Evolutionary conservation across 2,113 vertebrate genomes (phyloP).

Genomic region (Australoheros scitulus): DNA sequence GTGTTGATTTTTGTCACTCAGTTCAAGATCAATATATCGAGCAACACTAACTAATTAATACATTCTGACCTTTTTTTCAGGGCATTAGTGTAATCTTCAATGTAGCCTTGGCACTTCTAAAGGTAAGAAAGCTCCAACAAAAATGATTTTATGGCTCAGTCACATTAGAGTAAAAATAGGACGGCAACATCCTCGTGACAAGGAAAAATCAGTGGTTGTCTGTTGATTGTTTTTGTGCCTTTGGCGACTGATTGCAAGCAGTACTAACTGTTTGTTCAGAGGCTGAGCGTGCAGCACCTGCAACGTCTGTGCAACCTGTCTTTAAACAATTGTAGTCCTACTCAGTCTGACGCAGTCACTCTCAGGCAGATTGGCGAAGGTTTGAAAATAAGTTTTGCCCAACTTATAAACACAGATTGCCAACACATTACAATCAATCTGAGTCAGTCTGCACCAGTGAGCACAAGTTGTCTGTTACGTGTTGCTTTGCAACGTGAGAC

Average conservation of each 20-base stretch:
- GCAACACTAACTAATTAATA: background rate
- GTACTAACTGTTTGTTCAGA: no score
- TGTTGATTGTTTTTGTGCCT: background rate
- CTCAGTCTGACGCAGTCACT: background rate
- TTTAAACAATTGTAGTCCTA: no score
- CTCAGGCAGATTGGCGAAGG: background rate
- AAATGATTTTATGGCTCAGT: background rate
- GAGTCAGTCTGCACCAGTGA: no score
- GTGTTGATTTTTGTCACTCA: background rate
- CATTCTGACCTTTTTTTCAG: conserved; percentile 65
- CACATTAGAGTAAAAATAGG: background rate
- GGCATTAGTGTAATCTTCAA: conserved; percentile 99
- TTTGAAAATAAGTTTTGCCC: background rate
- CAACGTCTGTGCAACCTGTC: background rate
- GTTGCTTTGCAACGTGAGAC: no score
- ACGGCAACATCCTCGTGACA: background rate
- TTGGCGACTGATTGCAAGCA: background rate
- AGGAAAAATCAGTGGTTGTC: background rate
- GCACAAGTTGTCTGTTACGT: no score
- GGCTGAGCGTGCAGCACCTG: background rate
- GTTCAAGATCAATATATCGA: background rate
- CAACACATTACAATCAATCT: no score
- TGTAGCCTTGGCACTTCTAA: conserved; percentile 93
- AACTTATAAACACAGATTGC: background rate
- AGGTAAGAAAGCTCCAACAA: conserved; percentile 78